These are phyloP conservation scores for Unio delphinus DNA, from an alignment of 2,888 invertebrate genomes.

Conservation along the genomic window DNA sequence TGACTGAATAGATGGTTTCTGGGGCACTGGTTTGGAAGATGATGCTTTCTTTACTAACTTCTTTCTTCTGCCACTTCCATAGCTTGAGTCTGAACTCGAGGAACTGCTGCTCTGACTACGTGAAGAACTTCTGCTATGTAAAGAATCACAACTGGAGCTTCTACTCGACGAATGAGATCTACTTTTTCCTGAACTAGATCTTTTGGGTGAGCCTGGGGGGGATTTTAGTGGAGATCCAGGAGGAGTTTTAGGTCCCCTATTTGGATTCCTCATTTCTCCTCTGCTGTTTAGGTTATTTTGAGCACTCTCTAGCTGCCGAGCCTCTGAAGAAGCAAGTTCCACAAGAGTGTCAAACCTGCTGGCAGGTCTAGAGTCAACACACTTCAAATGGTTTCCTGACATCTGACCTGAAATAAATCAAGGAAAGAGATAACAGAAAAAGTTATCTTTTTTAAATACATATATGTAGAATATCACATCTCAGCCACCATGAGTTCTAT, in stretches of 20 bases:
- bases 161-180: conserved; percentile 6
- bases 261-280: conserved; percentile 1
- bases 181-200: neutral
- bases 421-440: too few relatives aligned
- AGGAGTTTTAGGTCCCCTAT: conserved; percentile 23
- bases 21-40: too few relatives aligned
- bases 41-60: conserved; percentile 5
- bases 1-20: too few relatives aligned
- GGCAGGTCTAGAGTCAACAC: conserved; percentile 76
- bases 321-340: conserved; percentile 92
- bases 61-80: conserved; percentile 20
- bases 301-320: conserved; percentile 67
- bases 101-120: conserved; percentile 41
- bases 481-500: too few relatives aligned
- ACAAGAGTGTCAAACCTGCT: conserved; percentile 94
- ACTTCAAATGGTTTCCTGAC: too few relatives aligned
- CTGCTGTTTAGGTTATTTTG: conserved; percentile 26
- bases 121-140: conserved; percentile 32
- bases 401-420: conserved; percentile 5
- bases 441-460: too few relatives aligned
- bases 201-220: conserved; percentile 33
- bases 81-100: conserved; percentile 34
- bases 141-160: conserved; percentile 19
- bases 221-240: conserved; percentile 34
- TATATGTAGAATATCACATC: too few relatives aligned